phyloP scores from a whole-genome alignment of 2,888 invertebrate species.

The Dasysyrphus tricinctus region DNA sequence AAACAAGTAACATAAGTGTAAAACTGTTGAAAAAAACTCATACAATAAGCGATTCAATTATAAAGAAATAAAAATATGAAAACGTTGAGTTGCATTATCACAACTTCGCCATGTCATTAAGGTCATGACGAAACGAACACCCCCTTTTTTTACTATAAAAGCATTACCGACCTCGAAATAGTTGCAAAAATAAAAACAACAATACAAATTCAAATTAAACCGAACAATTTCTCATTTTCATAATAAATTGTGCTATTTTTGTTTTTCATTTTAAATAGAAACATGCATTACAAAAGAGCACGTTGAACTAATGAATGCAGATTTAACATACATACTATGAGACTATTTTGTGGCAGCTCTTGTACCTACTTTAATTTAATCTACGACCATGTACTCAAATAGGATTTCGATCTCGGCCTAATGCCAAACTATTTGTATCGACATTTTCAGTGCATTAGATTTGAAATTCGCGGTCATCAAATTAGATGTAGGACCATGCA shows the following conservation, averaged over 20 bases:
- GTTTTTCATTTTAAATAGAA: constrained; percentile 40
- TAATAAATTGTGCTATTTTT: constrained; percentile 31
- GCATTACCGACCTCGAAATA: constrained; percentile 8
- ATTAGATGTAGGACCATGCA: not conserved
- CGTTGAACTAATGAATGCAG: constrained; percentile 66
- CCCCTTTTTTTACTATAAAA: not conserved
- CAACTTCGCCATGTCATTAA: constrained; percentile 24
- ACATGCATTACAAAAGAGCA: constrained; percentile 60
- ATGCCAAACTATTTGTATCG: constrained; percentile 64
- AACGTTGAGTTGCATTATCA: constrained; percentile 37
- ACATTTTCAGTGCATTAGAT: constrained; percentile 55
- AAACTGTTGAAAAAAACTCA: constrained; percentile 36
- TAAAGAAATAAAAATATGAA: constrained; percentile 36
- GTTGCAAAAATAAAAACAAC: constrained; percentile 18
- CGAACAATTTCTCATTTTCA: constrained; percentile 41
- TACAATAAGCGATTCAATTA: constrained; percentile 58
- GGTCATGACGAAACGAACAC: constrained; percentile 49
- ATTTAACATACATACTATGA: not conserved
- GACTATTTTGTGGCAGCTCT: not conserved
- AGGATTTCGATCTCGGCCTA: constrained; percentile 54
- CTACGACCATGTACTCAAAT: not conserved
- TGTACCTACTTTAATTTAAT: not conserved
- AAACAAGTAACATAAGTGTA: constrained; percentile 13
- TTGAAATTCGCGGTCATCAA: constrained; percentile 61
- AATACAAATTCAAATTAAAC: constrained; percentile 24